Percentiles rank a stretch among this genome's conserved stretches.
phyloP scores from a whole-genome alignment of 2,797 vertebrate genomes.

The Lithobates pipiens region DNA sequence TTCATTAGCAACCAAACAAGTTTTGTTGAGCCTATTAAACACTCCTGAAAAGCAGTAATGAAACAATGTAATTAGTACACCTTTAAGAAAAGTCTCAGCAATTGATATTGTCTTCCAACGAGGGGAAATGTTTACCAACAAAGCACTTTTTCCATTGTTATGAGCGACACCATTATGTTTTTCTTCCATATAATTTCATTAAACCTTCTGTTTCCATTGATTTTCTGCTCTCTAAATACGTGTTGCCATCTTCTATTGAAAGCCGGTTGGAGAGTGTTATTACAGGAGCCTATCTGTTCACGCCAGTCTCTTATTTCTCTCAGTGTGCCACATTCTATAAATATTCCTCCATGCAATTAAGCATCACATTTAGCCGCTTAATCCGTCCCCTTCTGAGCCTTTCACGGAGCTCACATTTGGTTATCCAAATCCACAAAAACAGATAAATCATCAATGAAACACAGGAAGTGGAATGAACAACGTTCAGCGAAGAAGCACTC shows the following conservation, averaged over 20 bases:
- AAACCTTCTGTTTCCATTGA: constrained; percentile 46
- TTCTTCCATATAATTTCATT: constrained; percentile 54
- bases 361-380: constrained; percentile 49
- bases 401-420: constrained; percentile 46
- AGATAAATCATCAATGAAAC: constrained; percentile 33
- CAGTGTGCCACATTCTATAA: constrained; percentile 57
- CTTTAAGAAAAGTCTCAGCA: not conserved
- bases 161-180: constrained; percentile 9
- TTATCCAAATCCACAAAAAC: constrained; percentile 39
- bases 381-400: constrained; percentile 47
- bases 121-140: constrained; percentile 1
- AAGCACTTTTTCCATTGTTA: constrained; percentile 10
- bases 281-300: constrained; percentile 42
- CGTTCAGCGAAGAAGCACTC: constrained; percentile 10
- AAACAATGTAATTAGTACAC: not conserved
- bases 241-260: constrained; percentile 43
- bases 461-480: constrained; percentile 4
- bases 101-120: not conserved
- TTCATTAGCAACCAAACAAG: not conserved
- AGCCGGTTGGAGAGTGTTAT: constrained; percentile 34
- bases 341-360: constrained; percentile 57
- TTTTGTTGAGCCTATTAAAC: not conserved
- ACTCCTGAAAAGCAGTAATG: too few species aligned
- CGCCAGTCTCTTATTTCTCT: constrained; percentile 47
- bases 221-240: constrained; percentile 44